Base-by-base conservation (phyloP, 2,113 vertebrate genomes). In the Sceloporus undulatus region DNA sequence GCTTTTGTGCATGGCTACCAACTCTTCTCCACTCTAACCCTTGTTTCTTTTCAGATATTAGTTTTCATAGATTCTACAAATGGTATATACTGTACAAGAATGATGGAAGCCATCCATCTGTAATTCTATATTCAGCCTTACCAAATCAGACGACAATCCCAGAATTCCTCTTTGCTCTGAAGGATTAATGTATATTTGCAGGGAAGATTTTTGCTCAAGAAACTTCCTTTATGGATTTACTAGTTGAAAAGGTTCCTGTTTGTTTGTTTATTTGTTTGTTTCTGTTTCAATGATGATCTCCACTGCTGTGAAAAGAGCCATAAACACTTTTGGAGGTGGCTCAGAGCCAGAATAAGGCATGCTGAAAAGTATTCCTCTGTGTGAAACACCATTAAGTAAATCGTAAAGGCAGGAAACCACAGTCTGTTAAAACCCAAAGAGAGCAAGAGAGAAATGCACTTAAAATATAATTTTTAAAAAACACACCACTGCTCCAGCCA, bases 71-170 rank as follows among this genome's bases (percentile, higher is more conserved):
- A 93, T 93, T 94, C 96, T 95, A 96, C 95, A 96, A 96, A 95
- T 94, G 90, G 93, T 94, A 96, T 94, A 96, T 95, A 5, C 9
- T 66, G 95, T 94, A 95, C 95, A 96, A 96, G 96, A 97, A 96
- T 95, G 95, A 94, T 93, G 96, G 95, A 94, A 94, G 92, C 90
- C 94, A 91, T 91, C 91, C 88, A 92, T 91, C 87, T 96, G 95
- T 95, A 96, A 97, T 96, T 90, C 94, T 93, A 97, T 95, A 91
- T 95, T 95, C 91, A 94, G 93, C 94, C 94, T 96, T 95, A 94
- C 92, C 93, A 95, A 97, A 96, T 93, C 91, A 96, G 96, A 95
- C 96, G 94, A 92, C 92, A 93, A 92, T 96, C 96, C 96, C 96
- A 96, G 93, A 95, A 95, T 93, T 95, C 95, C 93, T 90, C 93